Evolutionary conservation across 2,797 vertebrate genomes (phyloP).

Genomic region (Anolis apletophallus): DNA sequence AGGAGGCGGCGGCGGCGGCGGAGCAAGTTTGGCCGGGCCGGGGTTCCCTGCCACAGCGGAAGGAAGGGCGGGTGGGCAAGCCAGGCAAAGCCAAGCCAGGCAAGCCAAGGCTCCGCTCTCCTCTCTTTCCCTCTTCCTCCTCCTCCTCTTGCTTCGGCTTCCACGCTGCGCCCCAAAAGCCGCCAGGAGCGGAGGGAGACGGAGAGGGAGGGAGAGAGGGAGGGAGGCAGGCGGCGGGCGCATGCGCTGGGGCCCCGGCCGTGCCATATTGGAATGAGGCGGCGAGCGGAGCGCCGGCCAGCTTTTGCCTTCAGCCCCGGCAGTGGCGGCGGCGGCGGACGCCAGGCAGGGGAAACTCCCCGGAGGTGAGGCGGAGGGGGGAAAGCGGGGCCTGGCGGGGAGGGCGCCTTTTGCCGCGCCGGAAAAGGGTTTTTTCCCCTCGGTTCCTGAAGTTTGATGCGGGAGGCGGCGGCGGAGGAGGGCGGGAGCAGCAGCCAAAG

Average conservation of each 20-base stretch:
- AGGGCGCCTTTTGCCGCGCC: slow-evolving; percentile 72
- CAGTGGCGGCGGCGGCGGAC: slow-evolving; percentile 44
- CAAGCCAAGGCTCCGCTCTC: too few species aligned
- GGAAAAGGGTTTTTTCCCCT: slow-evolving; percentile 83
- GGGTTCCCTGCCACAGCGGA: neutral
- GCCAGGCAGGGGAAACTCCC: neutral
- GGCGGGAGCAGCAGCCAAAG: slow-evolving; percentile 22
- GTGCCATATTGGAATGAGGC: slow-evolving; percentile 98
- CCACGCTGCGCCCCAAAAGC: slow-evolving; percentile 38
- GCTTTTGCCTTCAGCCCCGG: slow-evolving; percentile 50
- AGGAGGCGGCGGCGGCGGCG: neutral
- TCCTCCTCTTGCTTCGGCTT: too few species aligned
- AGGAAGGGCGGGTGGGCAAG: neutral
- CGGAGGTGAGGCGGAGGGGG: slow-evolving; percentile 81
- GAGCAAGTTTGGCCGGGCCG: slow-evolving; percentile 7
- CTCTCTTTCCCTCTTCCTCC: too few species aligned
- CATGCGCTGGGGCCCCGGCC: slow-evolving; percentile 78
- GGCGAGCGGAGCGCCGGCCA: slow-evolving; percentile 85
- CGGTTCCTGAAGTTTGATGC: slow-evolving; percentile 81
- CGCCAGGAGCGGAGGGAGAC: slow-evolving; percentile 55
- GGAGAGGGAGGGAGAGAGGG: slow-evolving; percentile 49
- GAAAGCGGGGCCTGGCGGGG: slow-evolving; percentile 83
- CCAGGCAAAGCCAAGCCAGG: neutral
- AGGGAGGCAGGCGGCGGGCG: slow-evolving; percentile 70
- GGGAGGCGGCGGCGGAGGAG: slow-evolving; percentile 55